Evolutionary conservation across 2,888 invertebrate species (phyloP).

Genomic region (Pyrgus malvae): DNA sequence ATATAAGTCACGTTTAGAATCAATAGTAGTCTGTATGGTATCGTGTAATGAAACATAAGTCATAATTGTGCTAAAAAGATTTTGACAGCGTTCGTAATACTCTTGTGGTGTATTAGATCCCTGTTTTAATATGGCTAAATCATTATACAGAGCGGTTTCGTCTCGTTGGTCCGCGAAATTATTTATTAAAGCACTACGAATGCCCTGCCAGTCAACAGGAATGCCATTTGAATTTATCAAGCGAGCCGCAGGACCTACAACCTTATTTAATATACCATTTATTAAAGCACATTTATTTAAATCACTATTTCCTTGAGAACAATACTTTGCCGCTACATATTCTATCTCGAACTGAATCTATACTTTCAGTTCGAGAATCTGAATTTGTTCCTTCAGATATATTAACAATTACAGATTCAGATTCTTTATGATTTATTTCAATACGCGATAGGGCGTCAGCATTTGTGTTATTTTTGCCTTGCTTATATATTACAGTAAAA

Average conservation of each 20-base stretch:
- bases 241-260: background rate
- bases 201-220: background rate
- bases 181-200: background rate
- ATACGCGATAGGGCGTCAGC: background rate
- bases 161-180: too few species aligned
- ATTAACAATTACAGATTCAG: background rate
- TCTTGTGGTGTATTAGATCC: background rate
- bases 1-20: background rate
- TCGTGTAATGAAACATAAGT: background rate
- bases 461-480: background rate
- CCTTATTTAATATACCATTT: background rate
- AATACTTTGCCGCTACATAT: too few species aligned
- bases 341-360: too few species aligned
- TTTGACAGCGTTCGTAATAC: background rate
- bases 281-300: too few species aligned
- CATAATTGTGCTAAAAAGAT: background rate
- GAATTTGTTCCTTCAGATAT: background rate
- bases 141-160: background rate
- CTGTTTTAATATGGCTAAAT: background rate
- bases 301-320: too few species aligned
- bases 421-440: background rate
- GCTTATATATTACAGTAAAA: conserved; percentile 4
- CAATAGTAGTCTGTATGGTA: background rate
- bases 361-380: background rate
- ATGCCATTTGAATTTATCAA: background rate